A percentile compares a stretch with the other conserved stretches of the same genome.
Evolutionary conservation across 2,888 invertebrate species (phyloP).

Genomic region (Zygaena filipendulae): DNA sequence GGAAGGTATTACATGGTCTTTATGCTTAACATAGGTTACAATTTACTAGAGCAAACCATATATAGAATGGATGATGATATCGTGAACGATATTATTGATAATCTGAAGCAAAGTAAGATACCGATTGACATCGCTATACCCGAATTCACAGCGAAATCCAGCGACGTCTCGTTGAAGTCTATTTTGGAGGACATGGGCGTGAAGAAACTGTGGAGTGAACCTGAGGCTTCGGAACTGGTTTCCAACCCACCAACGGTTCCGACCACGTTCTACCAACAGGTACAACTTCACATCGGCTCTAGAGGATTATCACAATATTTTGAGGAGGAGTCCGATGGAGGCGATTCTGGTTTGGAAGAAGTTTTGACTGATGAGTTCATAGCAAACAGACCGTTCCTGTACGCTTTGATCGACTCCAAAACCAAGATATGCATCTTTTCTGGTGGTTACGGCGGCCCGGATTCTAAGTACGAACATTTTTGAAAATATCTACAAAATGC

Average conservation of each 20-base stretch:
- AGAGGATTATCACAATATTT: too few species aligned
- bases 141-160: not conserved
- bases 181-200: not conserved
- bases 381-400: not conserved
- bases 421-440: too few species aligned
- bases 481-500: too few species aligned
- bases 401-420: too few species aligned
- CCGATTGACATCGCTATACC: not conserved
- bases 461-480: too few species aligned
- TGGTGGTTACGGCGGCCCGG: too few species aligned
- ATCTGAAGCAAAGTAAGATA: not conserved
- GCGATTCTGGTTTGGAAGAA: too few species aligned
- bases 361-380: too few species aligned
- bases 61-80: not conserved
- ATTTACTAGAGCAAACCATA: not conserved
- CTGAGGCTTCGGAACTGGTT: not conserved
- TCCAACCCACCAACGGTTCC: not conserved
- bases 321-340: too few species aligned
- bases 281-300: not conserved
- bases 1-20: not conserved
- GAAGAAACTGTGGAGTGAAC: not conserved
- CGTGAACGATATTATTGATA: not conserved
- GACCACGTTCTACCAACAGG: not conserved
- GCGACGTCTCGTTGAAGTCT: not conserved
- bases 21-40: not conserved